These are phyloP conservation scores for Pristionchus japonicus DNA, from an alignment of 2,888 invertebrate genomes.

Conservation along the genomic window DNA sequence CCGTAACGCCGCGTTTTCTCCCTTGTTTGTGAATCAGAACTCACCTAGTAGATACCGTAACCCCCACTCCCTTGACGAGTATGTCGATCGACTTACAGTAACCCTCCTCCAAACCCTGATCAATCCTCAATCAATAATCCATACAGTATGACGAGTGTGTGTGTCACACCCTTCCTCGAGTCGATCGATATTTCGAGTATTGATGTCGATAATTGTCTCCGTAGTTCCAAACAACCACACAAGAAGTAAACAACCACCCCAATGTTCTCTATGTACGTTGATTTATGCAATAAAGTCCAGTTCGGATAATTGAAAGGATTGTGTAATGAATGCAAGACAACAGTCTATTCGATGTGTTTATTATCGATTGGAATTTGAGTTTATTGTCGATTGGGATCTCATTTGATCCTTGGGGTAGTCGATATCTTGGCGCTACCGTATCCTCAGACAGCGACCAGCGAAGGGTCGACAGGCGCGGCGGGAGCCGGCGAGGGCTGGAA, in stretches of 20 bases:
- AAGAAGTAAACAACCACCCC: background rate
- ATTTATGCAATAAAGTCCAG: background rate
- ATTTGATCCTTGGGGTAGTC: background rate
- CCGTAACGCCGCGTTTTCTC: no score
- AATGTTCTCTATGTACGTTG: background rate
- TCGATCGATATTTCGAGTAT: conserved; percentile 30
- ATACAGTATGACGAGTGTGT: conserved; percentile 17
- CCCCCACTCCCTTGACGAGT: background rate
- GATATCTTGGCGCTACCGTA: background rate
- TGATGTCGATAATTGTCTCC: conserved; percentile 10
- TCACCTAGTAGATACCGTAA: conserved; percentile 11
- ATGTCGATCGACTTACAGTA: conserved; percentile 10
- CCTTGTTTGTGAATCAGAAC: no score
- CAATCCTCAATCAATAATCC: background rate
- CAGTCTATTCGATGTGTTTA: background rate
- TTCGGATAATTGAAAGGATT: background rate
- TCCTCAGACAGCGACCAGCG: background rate
- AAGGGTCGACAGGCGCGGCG: background rate
- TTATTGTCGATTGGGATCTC: background rate
- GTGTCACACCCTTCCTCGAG: background rate
- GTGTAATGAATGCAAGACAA: background rate
- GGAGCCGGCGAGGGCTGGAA: background rate
- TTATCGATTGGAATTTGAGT: background rate
- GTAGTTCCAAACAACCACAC: conserved; percentile 23
- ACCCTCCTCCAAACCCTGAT: background rate